Evolutionary conservation across 2,113 vertebrate genomes (phyloP).

Genomic region (Globicephala melas): DNA sequence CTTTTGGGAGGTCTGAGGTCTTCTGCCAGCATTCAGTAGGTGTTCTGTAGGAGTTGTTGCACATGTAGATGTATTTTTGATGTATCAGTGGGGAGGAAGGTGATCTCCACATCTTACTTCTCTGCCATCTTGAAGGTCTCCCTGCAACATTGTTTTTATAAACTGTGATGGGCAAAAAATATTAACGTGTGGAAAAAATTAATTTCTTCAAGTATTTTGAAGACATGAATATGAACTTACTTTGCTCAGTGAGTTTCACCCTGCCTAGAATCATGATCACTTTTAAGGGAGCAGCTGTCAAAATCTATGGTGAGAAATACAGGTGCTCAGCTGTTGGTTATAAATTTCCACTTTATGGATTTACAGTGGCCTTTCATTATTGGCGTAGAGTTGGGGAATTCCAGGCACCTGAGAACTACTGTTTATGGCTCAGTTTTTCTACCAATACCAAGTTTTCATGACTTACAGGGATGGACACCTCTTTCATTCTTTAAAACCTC

Average conservation of each 20-base stretch:
- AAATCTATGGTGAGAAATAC: not conserved
- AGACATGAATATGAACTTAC: not conserved
- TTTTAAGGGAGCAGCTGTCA: conserved; percentile 28
- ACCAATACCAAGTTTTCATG: not conserved
- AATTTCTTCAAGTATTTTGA: conserved; percentile 33
- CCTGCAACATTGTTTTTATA: conserved; percentile 28
- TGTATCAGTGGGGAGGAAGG: no score
- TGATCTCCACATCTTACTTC: no score
- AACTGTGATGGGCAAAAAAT: not conserved
- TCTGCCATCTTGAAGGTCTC: no score
- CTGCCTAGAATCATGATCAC: not conserved
- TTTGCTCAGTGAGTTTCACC: not conserved
- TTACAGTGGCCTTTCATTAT: not conserved
- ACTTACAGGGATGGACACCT: not conserved
- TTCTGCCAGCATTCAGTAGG: no score
- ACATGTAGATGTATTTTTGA: no score
- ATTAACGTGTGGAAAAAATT: not conserved
- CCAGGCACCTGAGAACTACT: not conserved
- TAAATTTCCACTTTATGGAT: not conserved
- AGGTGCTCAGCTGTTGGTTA: not conserved
- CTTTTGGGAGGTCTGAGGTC: no score
- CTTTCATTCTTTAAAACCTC: not conserved
- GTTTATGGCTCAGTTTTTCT: conserved; percentile 9
- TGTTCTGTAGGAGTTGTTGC: no score
- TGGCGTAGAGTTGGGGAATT: not conserved